A percentile compares a stretch with the other conserved stretches of the same genome.
Evolutionary conservation across 2,888 invertebrate genomes (phyloP).

Genomic region (Hemaris fuciformis): DNA sequence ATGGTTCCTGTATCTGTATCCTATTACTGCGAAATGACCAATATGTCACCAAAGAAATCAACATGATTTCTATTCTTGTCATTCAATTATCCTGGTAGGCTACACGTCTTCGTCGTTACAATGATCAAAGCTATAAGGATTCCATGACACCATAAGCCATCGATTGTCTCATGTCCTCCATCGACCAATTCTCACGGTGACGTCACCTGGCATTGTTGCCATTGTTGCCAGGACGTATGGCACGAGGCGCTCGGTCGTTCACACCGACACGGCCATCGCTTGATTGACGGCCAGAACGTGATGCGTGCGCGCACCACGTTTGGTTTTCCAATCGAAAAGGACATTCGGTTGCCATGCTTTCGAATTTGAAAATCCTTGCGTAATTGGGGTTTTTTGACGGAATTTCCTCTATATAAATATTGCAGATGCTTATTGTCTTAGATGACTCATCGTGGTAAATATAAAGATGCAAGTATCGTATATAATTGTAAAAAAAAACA

Average conservation of each 20-base stretch:
- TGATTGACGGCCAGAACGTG: constrained; percentile 64
- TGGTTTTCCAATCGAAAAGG: constrained; percentile 36
- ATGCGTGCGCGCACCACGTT: constrained; percentile 27
- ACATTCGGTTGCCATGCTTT: constrained; percentile 19
- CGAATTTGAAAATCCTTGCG: background rate
- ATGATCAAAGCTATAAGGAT: background rate
- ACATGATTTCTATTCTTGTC: no score
- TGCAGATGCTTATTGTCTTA: background rate
- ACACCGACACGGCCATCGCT: constrained; percentile 33
- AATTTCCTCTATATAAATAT: background rate
- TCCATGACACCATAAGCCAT: constrained; percentile 12
- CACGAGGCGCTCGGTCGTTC: constrained; percentile 55
- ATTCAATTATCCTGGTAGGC: background rate
- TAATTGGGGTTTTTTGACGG: background rate
- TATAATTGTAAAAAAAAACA: no score
- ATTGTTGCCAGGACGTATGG: constrained; percentile 42
- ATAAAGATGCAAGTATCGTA: no score
- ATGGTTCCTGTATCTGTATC: no score
- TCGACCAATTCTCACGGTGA: constrained; percentile 34
- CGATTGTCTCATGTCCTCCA: constrained; percentile 11
- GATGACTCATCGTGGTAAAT: background rate
- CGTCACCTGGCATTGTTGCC: constrained; percentile 42
- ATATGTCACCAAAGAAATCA: no score
- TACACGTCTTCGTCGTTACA: background rate
- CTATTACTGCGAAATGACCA: no score